Base-by-base conservation (phyloP, 1,140 invertebrate genomes). In the Drosophila melanica region DNA sequence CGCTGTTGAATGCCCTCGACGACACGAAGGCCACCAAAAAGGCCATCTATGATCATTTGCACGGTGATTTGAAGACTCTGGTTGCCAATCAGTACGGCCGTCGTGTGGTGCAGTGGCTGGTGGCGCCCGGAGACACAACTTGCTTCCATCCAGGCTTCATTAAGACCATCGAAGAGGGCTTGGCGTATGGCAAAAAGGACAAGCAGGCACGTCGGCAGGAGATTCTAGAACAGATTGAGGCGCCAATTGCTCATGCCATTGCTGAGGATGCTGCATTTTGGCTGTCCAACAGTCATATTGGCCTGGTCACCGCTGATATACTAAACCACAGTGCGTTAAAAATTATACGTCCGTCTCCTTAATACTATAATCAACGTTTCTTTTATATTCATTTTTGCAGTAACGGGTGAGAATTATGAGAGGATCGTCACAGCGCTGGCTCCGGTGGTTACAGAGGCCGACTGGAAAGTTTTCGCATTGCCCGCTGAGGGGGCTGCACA, bases 11-110 rank as follows among this genome's bases (percentile, higher is more conserved):
- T 90, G 94, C 94, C n/a, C 95, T 98, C 1, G 98, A 99, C 92
- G 98, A 99, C 81, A 99, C 98, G 3, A 95, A 97, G 50, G 92
- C 99, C 0, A 93, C 98, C 18, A 96, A 96, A 75, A 98, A 99
- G 92, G 94, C 95, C 11, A 94, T 97, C 45, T 92, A 97, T 16
- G 92, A 95, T 55, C 96, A 97, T 81, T 92, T 99, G 50, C 92
- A 96, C 27, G 94, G 93, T 7, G 94, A 96, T 84, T 79, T 98
- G 0, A 93, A 94, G 44, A 95, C 95, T 20, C 93, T 99, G 20
- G 95, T 95, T 0, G 87, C 92, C 30, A 95, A 96, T 91, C 95
- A 97, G 87, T 95, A 95, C 92, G 96, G 96, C 4, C 94, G 94
- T 60, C 94, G 94, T 92, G 95, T 94, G 0, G 90, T 99, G 35